These are phyloP conservation scores for Drosophila arawakana DNA, from an alignment of 1,140 invertebrate genomes.

Conservation along the genomic window DNA sequence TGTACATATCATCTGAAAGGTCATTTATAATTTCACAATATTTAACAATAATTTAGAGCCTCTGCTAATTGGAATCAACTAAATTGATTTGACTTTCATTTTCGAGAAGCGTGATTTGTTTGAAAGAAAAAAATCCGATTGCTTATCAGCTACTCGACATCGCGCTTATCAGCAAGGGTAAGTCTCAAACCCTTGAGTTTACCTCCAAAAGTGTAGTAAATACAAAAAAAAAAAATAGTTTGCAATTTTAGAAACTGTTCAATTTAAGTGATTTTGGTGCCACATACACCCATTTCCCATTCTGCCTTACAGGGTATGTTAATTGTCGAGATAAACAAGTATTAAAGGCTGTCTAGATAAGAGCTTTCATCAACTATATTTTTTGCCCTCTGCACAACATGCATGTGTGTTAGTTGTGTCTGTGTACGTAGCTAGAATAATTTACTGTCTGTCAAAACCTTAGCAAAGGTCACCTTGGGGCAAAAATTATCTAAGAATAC, in stretches of 20 bases:
- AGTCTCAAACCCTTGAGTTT: neutral
- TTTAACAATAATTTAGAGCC: constrained; percentile 11
- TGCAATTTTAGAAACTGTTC: neutral
- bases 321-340: neutral
- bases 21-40: constrained; percentile 46
- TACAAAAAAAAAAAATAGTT: neutral
- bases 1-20: constrained; percentile 11
- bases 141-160: constrained; percentile 34
- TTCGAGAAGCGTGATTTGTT: constrained; percentile 23
- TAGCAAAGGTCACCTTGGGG: constrained; percentile 63
- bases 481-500: constrained; percentile 10
- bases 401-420: neutral
- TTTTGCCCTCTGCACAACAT: neutral
- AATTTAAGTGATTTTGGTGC: neutral
- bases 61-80: constrained; percentile 5
- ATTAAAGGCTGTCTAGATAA: constrained; percentile 31
- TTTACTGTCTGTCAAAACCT: constrained; percentile 17
- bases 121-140: constrained; percentile 10
- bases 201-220: neutral
- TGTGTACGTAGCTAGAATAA: too few species aligned
- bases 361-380: constrained; percentile 27
- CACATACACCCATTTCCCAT: neutral
- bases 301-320: neutral
- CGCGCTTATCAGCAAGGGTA: constrained; percentile 35
- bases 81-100: constrained; percentile 29